Percentiles rank a stretch among this genome's conserved stretches.
These are phyloP conservation scores for Donacobius atricapilla DNA, from an alignment of 2,113 vertebrate genomes.

Conservation along the genomic window DNA sequence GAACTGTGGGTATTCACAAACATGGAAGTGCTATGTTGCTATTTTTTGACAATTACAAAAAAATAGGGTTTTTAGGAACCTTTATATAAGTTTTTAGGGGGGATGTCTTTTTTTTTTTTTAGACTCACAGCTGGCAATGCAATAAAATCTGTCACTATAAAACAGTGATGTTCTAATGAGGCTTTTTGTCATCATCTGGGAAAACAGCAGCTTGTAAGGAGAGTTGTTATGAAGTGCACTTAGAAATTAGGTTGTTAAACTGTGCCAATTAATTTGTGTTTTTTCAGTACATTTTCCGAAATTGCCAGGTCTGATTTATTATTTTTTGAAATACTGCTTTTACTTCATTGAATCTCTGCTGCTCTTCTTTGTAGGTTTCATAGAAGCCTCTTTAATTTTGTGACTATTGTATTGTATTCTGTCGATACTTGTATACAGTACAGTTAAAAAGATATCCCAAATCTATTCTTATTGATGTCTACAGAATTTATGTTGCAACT, in stretches of 20 bases:
- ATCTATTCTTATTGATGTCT: background rate
- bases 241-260: slow-evolving; percentile 77
- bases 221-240: slow-evolving; percentile 78
- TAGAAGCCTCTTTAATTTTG: slow-evolving; percentile 63
- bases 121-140: slow-evolving; percentile 73
- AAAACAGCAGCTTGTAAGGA: slow-evolving; percentile 66
- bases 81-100: slow-evolving; percentile 63
- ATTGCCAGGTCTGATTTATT: slow-evolving; percentile 50
- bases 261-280: slow-evolving; percentile 59
- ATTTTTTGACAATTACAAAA: slow-evolving; percentile 74
- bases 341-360: slow-evolving; percentile 59
- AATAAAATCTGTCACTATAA: slow-evolving; percentile 73
- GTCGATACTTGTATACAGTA: slow-evolving; percentile 65
- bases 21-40: slow-evolving; percentile 73
- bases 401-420: slow-evolving; percentile 64
- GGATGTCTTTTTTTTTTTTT: slow-evolving; percentile 15
- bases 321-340: slow-evolving; percentile 64
- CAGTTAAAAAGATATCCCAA: slow-evolving; percentile 54
- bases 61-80: slow-evolving; percentile 73
- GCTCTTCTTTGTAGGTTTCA: slow-evolving; percentile 61
- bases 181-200: slow-evolving; percentile 68
- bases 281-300: slow-evolving; percentile 58
- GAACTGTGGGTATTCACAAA: slow-evolving; percentile 69
- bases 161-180: slow-evolving; percentile 60
- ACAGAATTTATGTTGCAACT: background rate